Evolutionary conservation across 2,888 invertebrate genomes (phyloP).

Genomic region (Torymus auratus): DNA sequence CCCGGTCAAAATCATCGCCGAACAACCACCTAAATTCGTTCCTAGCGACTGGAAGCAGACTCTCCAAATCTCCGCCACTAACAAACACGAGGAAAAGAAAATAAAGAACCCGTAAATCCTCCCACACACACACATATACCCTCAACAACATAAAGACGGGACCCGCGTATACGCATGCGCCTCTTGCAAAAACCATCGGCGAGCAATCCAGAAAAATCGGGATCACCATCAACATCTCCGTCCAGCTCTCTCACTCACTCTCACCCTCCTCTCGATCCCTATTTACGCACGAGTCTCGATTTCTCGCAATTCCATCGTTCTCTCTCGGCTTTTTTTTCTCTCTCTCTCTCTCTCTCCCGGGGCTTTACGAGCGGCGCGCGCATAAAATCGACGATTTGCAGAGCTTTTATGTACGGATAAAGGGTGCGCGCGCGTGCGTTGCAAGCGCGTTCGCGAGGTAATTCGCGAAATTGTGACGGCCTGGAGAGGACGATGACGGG

Average conservation of each 20-base stretch:
- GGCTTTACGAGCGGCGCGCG: slow-evolving; percentile 29
- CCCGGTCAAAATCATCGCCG: too few relatives aligned
- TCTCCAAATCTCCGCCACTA: too few relatives aligned
- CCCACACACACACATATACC: too few relatives aligned
- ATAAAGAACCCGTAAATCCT: background rate
- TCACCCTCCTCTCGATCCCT: background rate
- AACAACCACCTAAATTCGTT: too few relatives aligned
- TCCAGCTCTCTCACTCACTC: background rate
- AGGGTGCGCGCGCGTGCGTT: too few relatives aligned
- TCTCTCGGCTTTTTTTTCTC: too few relatives aligned
- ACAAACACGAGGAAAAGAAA: slow-evolving; percentile 8
- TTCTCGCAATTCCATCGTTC: background rate
- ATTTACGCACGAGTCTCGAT: slow-evolving; percentile 8
- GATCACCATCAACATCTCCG: slow-evolving; percentile 41
- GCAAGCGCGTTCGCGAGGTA: background rate
- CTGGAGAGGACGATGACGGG: too few relatives aligned
- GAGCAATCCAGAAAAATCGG: slow-evolving; percentile 7
- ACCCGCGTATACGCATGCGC: too few relatives aligned
- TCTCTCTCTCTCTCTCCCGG: background rate
- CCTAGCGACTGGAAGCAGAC: too few relatives aligned
- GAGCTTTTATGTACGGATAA: background rate
- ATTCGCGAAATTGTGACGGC: slow-evolving; percentile 15
- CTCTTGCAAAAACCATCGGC: background rate
- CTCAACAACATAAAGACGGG: background rate
- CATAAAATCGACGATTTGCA: slow-evolving; percentile 30